These are phyloP conservation scores for Hypanus sabinus DNA, from an alignment of 2,113 vertebrate species.

Conservation along the genomic window DNA sequence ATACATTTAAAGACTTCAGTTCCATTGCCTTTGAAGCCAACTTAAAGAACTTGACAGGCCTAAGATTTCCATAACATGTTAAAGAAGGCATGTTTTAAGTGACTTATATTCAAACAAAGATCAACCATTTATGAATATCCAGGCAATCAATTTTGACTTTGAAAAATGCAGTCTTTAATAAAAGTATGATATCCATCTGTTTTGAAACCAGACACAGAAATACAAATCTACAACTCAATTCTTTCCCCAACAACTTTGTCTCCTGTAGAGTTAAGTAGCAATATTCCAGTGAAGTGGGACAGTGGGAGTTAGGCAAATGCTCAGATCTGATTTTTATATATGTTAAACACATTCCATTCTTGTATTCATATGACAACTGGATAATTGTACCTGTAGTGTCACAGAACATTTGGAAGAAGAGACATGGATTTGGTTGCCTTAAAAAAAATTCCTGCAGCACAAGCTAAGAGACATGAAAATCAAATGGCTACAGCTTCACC, in stretches of 20 bases:
- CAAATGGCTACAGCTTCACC: not conserved
- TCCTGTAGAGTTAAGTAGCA: not conserved
- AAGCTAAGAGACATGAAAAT: not conserved
- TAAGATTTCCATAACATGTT: not conserved
- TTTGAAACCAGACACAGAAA: not conserved
- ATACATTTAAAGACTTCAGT: not conserved
- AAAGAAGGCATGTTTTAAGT: slow-evolving; percentile 12
- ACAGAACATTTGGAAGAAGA: not conserved
- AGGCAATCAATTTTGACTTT: not conserved
- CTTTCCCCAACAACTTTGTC: not conserved
- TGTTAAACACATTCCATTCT: not conserved
- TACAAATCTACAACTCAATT: not conserved
- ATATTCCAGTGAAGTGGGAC: not conserved
- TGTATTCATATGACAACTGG: not conserved
- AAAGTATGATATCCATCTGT: not conserved
- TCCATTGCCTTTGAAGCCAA: not conserved
- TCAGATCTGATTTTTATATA: not conserved
- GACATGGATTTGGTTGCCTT: not conserved
- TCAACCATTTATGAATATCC: slow-evolving; percentile 8
- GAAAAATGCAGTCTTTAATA: not conserved
- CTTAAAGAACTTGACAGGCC: not conserved
- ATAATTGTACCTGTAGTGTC: not conserved
- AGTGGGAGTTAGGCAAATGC: not conserved
- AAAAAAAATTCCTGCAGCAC: not conserved
- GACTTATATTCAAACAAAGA: slow-evolving; percentile 21